Evolutionary conservation across 2,797 vertebrate genomes (phyloP), one percentile per base, ranked within the genome.

Genomic region (Micropoecilia bifurca): DNA sequence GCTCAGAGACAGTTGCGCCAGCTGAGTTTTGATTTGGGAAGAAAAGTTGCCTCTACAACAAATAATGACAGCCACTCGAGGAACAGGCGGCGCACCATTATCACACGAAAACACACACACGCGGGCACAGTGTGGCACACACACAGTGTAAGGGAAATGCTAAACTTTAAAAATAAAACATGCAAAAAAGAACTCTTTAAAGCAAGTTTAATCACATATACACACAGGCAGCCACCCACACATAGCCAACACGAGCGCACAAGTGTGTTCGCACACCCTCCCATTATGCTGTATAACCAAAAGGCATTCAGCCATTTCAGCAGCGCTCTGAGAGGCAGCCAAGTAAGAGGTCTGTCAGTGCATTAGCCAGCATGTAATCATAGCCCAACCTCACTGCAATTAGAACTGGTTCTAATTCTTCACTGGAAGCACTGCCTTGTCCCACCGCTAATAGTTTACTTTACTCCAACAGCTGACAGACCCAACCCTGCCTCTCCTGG

Each of bases 341-440:
- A 93, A 94, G 88, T 90, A 87, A 91, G 91, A 91, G 86, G 90
- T 92, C 92, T 93, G 91, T 94, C 92, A 91, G 91, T 92, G 92
- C 92, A 93, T 93, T 92, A 94, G 94, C 92, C 92, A 93, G 88
- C 90, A 91, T 94, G 95, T 95, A 95, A 95, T 95, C 94, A 95
- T 92, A 94, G 91, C 90, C 90, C 92, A 91, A 95, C 92, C 92
- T 95, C 93, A 89, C 90, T 90, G 92, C 93, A 94, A 95, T 95
- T 94, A 95, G 93, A 92, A 90, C 88, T 90, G 91, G 81, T 92
- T 93, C 90, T 91, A 88, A 93, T 94, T 94, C 92, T 92, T 93
- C 77, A 69, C 90, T 91, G 90, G 94, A 95, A 94, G 92, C 88
- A 78, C 87, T 77, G 90, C 88, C 89, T 87, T 92, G 90, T 91